A percentile compares a stretch with the other conserved stretches of the same genome.
phyloP scores from a whole-genome alignment of 2,113 vertebrate species.

The Myotis lucifugus region DNA sequence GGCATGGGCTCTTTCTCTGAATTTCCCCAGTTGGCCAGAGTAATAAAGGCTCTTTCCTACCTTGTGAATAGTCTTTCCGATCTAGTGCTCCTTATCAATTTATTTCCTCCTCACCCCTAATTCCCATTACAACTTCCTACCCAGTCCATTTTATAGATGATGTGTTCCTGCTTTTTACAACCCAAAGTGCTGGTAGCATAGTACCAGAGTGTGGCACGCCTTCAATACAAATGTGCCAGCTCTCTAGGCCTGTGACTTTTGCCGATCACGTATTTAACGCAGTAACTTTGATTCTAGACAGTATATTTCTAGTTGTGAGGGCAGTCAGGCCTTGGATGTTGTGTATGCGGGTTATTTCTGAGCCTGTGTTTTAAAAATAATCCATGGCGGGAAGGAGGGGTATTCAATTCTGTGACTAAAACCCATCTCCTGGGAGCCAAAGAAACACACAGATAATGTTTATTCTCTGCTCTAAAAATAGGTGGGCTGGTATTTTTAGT shows the following conservation, averaged over 20 bases:
- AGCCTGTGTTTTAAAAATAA: conserved; percentile 80
- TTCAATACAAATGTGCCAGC: not conserved
- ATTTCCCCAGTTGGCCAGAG: not conserved
- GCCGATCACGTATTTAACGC: not conserved
- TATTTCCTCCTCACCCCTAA: not conserved
- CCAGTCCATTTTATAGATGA: not conserved
- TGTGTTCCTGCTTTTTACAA: not conserved
- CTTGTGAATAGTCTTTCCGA: not conserved
- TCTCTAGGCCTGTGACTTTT: not conserved
- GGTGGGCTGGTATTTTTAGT: conserved; percentile 77
- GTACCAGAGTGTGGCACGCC: not conserved
- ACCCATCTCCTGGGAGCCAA: conserved; percentile 78
- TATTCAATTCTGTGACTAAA: conserved; percentile 82
- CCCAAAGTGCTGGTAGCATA: not conserved
- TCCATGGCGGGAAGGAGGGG: conserved; percentile 72
- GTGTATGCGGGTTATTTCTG: conserved; percentile 73
- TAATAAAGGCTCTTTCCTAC: not conserved
- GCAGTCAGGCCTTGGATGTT: conserved; percentile 55
- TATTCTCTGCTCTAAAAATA: conserved; percentile 81
- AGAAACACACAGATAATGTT: conserved; percentile 82
- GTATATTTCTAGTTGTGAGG: conserved; percentile 66
- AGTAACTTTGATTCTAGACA: conserved; percentile 64
- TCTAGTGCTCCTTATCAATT: not conserved
- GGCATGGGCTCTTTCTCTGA: not conserved
- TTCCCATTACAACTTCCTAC: not conserved